Conservation (phyloP, 2,888 invertebrate species). For the Galerucella nymphaeae region DNA sequence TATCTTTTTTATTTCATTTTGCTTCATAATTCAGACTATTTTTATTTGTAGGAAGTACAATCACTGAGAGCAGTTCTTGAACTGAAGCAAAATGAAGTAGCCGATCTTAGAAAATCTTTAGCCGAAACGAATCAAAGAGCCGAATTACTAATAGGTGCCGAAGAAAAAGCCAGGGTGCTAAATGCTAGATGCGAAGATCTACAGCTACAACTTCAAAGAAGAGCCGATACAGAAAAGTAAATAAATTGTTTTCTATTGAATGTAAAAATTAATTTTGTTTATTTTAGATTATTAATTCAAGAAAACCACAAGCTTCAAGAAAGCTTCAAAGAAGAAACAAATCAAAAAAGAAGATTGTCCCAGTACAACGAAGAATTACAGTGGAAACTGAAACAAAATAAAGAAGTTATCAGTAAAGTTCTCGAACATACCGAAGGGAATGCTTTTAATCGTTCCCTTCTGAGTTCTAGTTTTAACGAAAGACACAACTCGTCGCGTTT, state of each 20-base stretch:
- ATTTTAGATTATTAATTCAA: conserved; percentile 71
- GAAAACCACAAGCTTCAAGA: conserved; percentile 81
- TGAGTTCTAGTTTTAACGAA: conserved; percentile 59
- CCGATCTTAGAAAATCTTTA: conserved; percentile 78
- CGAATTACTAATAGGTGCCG: conserved; percentile 77
- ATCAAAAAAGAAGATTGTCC: conserved; percentile 80
- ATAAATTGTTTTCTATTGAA: conserved; percentile 47
- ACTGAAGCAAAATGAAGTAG: conserved; percentile 86
- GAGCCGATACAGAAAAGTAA: conserved; percentile 79
- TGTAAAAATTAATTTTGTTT: not conserved
- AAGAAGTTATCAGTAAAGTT: conserved; percentile 72
- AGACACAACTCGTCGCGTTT: conserved; percentile 53
- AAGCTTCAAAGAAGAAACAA: conserved; percentile 79
- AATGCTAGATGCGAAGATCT: conserved; percentile 90
- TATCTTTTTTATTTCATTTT: too few species aligned
- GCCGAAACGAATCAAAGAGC: conserved; percentile 78
- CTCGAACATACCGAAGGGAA: conserved; percentile 58
- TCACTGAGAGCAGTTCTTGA: conserved; percentile 90
- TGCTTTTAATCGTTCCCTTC: conserved; percentile 51
- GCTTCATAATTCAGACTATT: too few species aligned
- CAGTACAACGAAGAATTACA: conserved; percentile 90
- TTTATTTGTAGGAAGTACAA: conserved; percentile 75
- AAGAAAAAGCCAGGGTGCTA: conserved; percentile 80
- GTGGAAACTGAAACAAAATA: conserved; percentile 87
- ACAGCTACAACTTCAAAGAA: conserved; percentile 77